Evolutionary conservation across 1,140 invertebrate species (phyloP), one percentile per base, ranked within the genome.

Genomic region (Leptonema lineaticorne): DNA sequence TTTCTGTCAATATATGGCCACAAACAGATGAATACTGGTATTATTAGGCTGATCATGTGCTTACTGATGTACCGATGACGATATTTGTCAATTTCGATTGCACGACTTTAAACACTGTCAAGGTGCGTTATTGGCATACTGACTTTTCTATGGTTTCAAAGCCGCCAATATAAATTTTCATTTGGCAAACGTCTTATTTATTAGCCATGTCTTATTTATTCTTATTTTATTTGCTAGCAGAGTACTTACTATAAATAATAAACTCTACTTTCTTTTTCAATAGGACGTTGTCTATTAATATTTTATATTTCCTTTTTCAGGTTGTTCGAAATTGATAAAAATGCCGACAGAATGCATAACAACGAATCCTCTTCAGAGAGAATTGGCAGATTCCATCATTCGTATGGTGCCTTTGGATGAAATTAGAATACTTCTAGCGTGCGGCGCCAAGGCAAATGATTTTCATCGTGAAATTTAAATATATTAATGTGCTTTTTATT

Each of bases 341-440:
- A 91, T 90, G 89, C 89, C 89, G 48, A 84, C 87, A 7, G 89
- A 90, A 75, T 88, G 89, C 78, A 87, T 88, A 69, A 76, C 83
- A 1, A 83, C 83, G 41, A 91, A 91, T 78, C 88, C 90, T 22
- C 82, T 93, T 53, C 92, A 95, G 82, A 85, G 93, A 67, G 91
- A 95, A 77, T 81, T 96, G 60, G 93, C 93, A 0, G 94, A 96
- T 80, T 90, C 90, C 73, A 95, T 96, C 76, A 94, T 94, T 57
- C 87, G 92, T 33, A 89, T 93, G 84, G 92, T 92, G 46, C 86
- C 92, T 0, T 76, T 95, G 66, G 92, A 94, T 74, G 94, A 96
- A 74, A 90, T 97, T 24, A 83, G 92, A 33, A 93, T 94, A 63
- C 82, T 94, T 1, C 77, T 94, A 45, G 91, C 92, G 2, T 92